These are phyloP conservation scores for Drosophila meridiana DNA, from an alignment of 2,888 invertebrate genomes.

Conservation along the genomic window DNA sequence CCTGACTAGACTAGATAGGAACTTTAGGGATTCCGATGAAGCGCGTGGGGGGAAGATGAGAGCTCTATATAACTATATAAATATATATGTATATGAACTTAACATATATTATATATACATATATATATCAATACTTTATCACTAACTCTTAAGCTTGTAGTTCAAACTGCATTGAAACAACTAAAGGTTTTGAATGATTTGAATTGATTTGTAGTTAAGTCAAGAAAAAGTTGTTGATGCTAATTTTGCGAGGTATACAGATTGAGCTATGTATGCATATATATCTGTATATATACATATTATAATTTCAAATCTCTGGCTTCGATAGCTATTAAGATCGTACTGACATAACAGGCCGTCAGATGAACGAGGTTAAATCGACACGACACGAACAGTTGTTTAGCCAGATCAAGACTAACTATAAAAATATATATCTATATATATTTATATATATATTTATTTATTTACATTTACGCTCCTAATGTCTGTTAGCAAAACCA, in stretches of 20 bases:
- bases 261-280: not conserved
- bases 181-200: not conserved
- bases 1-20: not conserved
- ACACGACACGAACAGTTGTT: conserved; percentile 1
- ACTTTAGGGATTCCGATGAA: not conserved
- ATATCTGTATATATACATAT: not conserved
- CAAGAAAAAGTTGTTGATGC: not conserved
- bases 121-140: not conserved
- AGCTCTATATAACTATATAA: not conserved
- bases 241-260: not conserved
- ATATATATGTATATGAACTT: not conserved
- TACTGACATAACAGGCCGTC: not conserved
- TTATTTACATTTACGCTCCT: not conserved
- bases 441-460: not conserved
- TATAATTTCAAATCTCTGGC: not conserved
- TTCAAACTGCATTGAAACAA: not conserved
- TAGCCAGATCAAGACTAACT: not conserved
- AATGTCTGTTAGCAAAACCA: not conserved
- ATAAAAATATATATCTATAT: not conserved
- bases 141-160: not conserved
- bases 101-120: not conserved
- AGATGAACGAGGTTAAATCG: not conserved
- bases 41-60: no score
- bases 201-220: not conserved
- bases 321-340: not conserved